phyloP scores from a whole-genome alignment of 2,113 vertebrate genomes.

The Spea bombifrons region DNA sequence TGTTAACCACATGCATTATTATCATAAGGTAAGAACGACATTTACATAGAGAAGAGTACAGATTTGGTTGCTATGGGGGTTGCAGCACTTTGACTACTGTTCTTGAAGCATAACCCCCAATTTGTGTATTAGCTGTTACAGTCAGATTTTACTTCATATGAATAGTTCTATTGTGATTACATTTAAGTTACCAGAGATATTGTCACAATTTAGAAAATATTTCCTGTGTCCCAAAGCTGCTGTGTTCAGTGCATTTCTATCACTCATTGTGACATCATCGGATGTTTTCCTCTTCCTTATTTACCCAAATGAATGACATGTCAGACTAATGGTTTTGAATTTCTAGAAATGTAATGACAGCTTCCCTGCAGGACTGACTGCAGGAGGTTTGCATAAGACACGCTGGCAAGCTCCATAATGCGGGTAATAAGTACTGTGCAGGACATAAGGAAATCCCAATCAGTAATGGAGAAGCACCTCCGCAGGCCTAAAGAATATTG shows the following conservation, averaged over 20 bases:
- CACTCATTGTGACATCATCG: neutral
- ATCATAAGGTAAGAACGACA: no score
- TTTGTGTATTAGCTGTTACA: no score
- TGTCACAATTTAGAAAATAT: neutral
- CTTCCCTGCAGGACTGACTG: neutral
- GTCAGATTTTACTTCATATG: no score
- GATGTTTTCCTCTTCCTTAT: slow-evolving; percentile 9
- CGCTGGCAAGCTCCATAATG: neutral
- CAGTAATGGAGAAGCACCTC: slow-evolving; percentile 1
- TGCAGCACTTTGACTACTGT: no score
- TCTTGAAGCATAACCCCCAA: no score
- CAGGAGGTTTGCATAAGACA: neutral
- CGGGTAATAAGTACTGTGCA: neutral
- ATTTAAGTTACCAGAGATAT: neutral
- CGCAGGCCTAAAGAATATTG: slow-evolving; percentile 25
- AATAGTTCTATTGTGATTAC: no score
- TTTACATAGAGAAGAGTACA: no score
- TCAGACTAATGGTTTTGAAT: slow-evolving; percentile 5
- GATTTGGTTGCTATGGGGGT: no score
- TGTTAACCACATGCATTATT: no score
- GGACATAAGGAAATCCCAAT: slow-evolving; percentile 16
- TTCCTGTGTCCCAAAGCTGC: neutral
- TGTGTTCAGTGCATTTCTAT: neutral
- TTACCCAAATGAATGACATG: slow-evolving; percentile 14
- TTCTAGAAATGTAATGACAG: neutral